phyloP scores from a whole-genome alignment of 2,888 invertebrate species.

The Drosophila incognita region DNA sequence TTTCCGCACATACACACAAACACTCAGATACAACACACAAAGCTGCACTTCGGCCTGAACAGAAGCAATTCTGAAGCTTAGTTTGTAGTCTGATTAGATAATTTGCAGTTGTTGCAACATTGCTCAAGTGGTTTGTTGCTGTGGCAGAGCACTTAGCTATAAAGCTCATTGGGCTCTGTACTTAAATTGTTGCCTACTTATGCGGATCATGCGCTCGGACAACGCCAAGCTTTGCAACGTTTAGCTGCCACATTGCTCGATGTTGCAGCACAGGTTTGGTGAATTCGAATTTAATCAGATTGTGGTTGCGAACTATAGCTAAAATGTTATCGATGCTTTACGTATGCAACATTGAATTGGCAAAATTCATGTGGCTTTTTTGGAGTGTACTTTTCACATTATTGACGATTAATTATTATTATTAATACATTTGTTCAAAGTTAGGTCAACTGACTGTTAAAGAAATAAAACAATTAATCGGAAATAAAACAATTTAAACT shows the following conservation, averaged over 20 bases:
- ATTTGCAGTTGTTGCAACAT: conserved; percentile 52
- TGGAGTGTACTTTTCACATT: background rate
- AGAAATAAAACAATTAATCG: background rate
- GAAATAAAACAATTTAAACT: background rate
- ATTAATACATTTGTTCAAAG: background rate
- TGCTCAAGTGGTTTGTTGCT: conserved; percentile 30
- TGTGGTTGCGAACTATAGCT: background rate
- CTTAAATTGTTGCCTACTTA: conserved; percentile 65
- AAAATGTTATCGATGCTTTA: background rate
- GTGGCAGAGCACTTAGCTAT: conserved; percentile 41
- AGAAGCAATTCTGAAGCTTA: conserved; percentile 22
- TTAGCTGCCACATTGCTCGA: background rate
- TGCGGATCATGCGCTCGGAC: conserved; percentile 27
- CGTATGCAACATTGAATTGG: background rate
- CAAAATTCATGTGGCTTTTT: background rate
- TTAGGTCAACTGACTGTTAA: background rate
- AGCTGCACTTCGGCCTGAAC: background rate
- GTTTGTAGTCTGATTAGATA: conserved; percentile 54
- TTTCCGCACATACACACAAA: conserved; percentile 22
- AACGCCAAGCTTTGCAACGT: background rate
- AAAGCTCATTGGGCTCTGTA: conserved; percentile 50
- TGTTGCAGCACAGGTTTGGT: background rate
- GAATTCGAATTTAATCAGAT: background rate
- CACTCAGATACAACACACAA: conserved; percentile 2
- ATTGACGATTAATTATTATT: background rate